Evolutionary conservation across 2,888 invertebrate species (phyloP).

Genomic region (Heteropelma amictum): DNA sequence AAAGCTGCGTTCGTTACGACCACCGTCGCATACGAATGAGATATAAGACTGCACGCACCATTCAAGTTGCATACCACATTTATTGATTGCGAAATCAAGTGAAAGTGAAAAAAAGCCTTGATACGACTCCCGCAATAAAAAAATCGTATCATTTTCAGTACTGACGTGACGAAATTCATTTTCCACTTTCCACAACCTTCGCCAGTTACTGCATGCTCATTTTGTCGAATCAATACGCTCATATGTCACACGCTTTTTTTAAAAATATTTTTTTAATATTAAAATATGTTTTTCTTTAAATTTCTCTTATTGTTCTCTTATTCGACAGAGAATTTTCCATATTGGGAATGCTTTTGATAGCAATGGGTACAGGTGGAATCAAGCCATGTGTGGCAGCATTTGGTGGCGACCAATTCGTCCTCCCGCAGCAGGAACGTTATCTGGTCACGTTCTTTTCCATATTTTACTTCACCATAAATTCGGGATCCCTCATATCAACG

Average conservation of each 20-base stretch:
- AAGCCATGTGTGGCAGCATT: conserved; percentile 93
- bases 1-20: neutral
- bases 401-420: conserved; percentile 90
- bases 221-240: too few species aligned
- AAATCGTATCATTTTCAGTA: neutral
- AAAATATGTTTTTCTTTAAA: neutral
- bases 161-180: conserved; percentile 8
- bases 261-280: neutral
- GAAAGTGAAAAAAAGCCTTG: conserved; percentile 5
- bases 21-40: neutral
- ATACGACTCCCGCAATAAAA: neutral
- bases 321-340: conserved; percentile 82
- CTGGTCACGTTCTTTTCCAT: conserved; percentile 93
- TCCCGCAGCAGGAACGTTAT: conserved; percentile 89
- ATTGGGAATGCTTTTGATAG: conserved; percentile 86
- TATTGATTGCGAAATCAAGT: conserved; percentile 19
- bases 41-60: conserved; percentile 7
- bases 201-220: too few species aligned
- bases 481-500: conserved; percentile 93
- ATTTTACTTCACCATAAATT: conserved; percentile 96
- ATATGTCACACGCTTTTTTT: too few species aligned
- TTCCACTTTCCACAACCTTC: too few species aligned
- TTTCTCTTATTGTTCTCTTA: conserved; percentile 46
- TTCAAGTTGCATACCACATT: conserved; percentile 11
- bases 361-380: conserved; percentile 91